phyloP scores from a whole-genome alignment of 2,888 invertebrate species.

The Toxonevra muliebris region DNA sequence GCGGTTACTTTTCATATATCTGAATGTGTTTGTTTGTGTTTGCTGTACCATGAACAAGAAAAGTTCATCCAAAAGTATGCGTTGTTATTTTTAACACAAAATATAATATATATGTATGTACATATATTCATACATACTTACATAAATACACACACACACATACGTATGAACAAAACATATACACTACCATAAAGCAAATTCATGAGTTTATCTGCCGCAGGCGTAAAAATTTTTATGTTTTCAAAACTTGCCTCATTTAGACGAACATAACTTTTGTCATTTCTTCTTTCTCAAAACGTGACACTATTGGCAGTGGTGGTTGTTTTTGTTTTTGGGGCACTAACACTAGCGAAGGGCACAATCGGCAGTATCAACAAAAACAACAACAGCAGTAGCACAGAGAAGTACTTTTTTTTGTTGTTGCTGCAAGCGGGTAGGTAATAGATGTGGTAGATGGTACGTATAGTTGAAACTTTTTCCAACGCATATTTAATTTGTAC shows the following conservation, averaged over 20 bases:
- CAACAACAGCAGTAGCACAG: no score
- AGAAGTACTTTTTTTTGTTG: no score
- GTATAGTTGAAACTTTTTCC: constrained; percentile 5
- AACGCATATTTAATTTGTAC: constrained; percentile 32
- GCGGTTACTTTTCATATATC: not conserved
- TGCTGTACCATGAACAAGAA: not conserved
- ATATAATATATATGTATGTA: constrained; percentile 10
- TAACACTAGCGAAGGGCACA: no score
- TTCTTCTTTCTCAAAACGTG: constrained; percentile 26
- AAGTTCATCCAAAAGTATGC: not conserved
- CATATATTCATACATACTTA: not conserved
- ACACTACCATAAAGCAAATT: no score
- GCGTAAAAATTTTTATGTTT: constrained; percentile 16
- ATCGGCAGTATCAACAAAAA: no score
- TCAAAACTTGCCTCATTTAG: constrained; percentile 34
- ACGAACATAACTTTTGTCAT: constrained; percentile 32
- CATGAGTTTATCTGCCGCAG: constrained; percentile 28
- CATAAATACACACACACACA: not conserved
- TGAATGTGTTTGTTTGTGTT: constrained; percentile 3
- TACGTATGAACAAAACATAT: not conserved
- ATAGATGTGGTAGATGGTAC: no score
- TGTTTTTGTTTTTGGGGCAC: not conserved
- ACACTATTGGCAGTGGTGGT: constrained; percentile 13
- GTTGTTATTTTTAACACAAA: constrained; percentile 4
- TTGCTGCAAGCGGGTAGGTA: no score